Base-by-base conservation (phyloP, 53 echinoderm and acorn worm genomes). In the Zoroaster sp. region DNA sequence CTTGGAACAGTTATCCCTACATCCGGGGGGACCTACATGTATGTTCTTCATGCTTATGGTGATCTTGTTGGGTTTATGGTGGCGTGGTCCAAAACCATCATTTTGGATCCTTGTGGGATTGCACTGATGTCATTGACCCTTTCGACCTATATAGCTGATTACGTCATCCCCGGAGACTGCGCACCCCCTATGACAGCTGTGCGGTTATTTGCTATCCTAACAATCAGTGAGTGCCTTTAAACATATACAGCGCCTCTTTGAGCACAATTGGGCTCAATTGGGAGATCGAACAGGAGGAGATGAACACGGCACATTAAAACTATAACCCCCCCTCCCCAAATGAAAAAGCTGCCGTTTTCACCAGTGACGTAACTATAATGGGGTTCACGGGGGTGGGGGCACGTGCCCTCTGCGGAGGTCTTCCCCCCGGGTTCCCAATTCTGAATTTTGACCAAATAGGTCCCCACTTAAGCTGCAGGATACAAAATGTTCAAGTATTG, bases 121-220 rank as follows among this genome's bases (percentile, higher is more conserved):
- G 85, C 85, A 4, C 35, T 85, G 46, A 10, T 47, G 10, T 1
- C 85, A 17, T 25, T 85, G 5, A 85, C 85, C 17, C 35, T 85
- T 18, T 69, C 69, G 1, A 85, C 85, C 35, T 85, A 85, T 42
- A 34, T 49, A 11, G 18, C 49, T 5, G 85, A 71, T 37, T 85
- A 70, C 49, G 37, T 85, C 70, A 85, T 85, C 35, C 71, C 85
- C 33, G 85, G 85, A 21, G 46, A 85, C 45, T 85, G 85, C 42
- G 34, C 70, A 20, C 71, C 85, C 47, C 85, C 85, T 7, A 71
- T n/a, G 28, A 70, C 69, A 85, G 71, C 85, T 12, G 46, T 85
- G 45, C 66, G 46, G 38, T 69, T 85, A 4, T 49, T 85, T 49
- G 85, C 70, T n/a, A 85, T 71, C 36, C 0, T 85, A 18, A 33